Evolutionary conservation across 2,888 invertebrate species (phyloP).

Genomic region (Diploptera punctata): DNA sequence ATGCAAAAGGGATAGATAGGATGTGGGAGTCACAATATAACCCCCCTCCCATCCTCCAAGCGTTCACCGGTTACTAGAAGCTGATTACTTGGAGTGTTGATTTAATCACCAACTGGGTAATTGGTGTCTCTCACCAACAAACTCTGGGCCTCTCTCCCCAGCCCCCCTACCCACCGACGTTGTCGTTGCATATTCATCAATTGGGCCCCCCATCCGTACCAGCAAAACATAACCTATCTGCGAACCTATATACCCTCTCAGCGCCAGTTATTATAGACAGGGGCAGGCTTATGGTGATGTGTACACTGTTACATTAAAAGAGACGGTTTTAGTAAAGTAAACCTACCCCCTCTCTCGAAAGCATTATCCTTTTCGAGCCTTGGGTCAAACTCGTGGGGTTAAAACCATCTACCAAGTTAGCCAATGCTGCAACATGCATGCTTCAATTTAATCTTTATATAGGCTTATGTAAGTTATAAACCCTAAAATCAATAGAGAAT

Average conservation of each 20-base stretch:
- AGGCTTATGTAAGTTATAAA: too few relatives aligned
- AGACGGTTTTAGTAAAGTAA: constrained; percentile 21
- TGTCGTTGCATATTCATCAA: constrained; percentile 42
- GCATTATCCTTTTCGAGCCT: background rate
- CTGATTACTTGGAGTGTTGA: constrained; percentile 47
- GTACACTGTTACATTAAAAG: constrained; percentile 11
- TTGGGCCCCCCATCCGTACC: constrained; percentile 14
- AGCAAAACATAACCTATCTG: constrained; percentile 19
- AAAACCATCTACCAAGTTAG: background rate
- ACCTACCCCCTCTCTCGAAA: background rate
- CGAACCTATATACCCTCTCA: background rate
- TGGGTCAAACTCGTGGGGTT: background rate
- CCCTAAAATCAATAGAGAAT: too few relatives aligned
- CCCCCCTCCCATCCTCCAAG: constrained; percentile 4
- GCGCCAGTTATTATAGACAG: constrained; percentile 17
- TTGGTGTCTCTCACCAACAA: constrained; percentile 43
- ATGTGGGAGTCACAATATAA: constrained; percentile 19
- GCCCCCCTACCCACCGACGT: too few relatives aligned
- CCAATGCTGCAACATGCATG: too few relatives aligned
- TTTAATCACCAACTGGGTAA: constrained; percentile 46
- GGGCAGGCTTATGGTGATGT: background rate
- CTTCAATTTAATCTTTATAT: too few relatives aligned
- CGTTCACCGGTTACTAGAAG: constrained; percentile 30
- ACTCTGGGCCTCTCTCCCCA: constrained; percentile 26
- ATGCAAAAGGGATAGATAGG: background rate